Percentiles rank a stretch among this genome's conserved stretches.
phyloP scores from a whole-genome alignment of 2,888 invertebrate species.

The Chydorus sphaericus region DNA sequence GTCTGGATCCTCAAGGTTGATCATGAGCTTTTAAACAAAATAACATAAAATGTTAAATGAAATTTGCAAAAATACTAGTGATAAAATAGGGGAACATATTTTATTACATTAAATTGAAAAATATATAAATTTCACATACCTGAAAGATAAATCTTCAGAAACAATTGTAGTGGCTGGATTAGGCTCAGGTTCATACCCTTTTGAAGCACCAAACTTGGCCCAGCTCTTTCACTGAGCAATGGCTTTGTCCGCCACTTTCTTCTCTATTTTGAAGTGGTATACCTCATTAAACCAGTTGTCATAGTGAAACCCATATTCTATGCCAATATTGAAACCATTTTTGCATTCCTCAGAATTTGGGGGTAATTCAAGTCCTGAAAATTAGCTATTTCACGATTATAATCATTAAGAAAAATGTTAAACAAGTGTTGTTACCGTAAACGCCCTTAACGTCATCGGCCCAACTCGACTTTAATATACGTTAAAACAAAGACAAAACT shows the following conservation, averaged over 20 bases:
- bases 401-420: neutral
- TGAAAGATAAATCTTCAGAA: conserved; percentile 87
- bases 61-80: too few species aligned
- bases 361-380: conserved; percentile 32
- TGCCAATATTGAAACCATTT: conserved; percentile 77
- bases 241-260: conserved; percentile 72
- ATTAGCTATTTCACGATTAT: neutral
- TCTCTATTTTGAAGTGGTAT: conserved; percentile 83
- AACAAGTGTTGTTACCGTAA: conserved; percentile 43
- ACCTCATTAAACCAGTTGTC: conserved; percentile 68
- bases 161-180: conserved; percentile 95
- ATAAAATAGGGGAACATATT: neutral
- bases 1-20: conserved; percentile 72
- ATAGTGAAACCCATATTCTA: conserved; percentile 81
- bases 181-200: conserved; percentile 85
- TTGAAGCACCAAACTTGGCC: conserved; percentile 88
- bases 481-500: neutral
- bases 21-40: conserved; percentile 50
- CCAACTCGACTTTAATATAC: conserved; percentile 70
- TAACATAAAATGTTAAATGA: neutral
- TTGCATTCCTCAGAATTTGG: conserved; percentile 60
- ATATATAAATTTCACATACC: too few species aligned
- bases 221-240: conserved; percentile 87
- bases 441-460: conserved; percentile 92
- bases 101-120: neutral